Conservation (phyloP, 2,888 invertebrate species). For the Sphaerophoria rueppellii region DNA sequence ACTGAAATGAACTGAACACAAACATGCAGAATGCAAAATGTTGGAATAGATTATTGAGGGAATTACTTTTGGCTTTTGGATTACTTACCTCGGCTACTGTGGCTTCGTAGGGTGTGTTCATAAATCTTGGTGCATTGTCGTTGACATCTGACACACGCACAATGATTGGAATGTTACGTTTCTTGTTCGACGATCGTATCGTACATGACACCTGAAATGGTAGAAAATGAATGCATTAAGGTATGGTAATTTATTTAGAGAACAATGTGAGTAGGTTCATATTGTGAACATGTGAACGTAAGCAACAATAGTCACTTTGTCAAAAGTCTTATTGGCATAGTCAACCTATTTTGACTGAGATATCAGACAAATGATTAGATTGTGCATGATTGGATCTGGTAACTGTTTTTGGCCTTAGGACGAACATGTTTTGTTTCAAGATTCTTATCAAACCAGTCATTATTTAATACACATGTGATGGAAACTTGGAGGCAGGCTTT, state of each 20-base stretch:
- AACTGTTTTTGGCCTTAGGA: too few relatives aligned
- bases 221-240: constrained; percentile 26
- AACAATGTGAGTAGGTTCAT: too few relatives aligned
- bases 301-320: too few relatives aligned
- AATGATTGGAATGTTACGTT: constrained; percentile 93
- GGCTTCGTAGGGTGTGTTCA: constrained; percentile 92
- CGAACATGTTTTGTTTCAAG: too few relatives aligned
- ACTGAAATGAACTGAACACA: not conserved
- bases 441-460: too few relatives aligned
- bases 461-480: too few relatives aligned
- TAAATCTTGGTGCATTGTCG: constrained; percentile 93
- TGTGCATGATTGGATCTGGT: too few relatives aligned
- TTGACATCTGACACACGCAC: constrained; percentile 95
- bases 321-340: too few relatives aligned
- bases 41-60: constrained; percentile 25
- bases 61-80: constrained; percentile 28
- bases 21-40: constrained; percentile 21
- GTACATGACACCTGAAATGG: constrained; percentile 90
- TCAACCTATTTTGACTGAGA: too few relatives aligned
- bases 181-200: constrained; percentile 90
- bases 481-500: too few relatives aligned
- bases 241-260: not conserved
- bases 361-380: too few relatives aligned
- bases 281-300: too few relatives aligned
- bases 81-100: constrained; percentile 91